Percentiles rank a stretch among this genome's conserved stretches.
These are phyloP conservation scores for Myotis vivesi DNA, from an alignment of 2,797 vertebrate species.

Conservation along the genomic window DNA sequence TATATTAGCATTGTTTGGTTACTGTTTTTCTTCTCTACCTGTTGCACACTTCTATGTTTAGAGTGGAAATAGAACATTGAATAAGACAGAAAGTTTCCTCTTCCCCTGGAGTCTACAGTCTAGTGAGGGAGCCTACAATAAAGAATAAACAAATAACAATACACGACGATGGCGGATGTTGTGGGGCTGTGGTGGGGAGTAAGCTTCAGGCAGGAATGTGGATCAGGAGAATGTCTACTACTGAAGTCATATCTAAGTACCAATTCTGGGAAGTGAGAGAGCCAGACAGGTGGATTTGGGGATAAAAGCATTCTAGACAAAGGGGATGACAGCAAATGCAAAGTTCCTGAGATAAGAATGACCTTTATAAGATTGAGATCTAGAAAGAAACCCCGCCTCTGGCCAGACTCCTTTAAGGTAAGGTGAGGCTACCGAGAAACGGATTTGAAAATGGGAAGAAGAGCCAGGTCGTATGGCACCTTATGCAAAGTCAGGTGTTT, in stretches of 20 bases:
- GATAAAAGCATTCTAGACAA: neutral
- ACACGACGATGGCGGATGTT: neutral
- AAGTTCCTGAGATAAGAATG: neutral
- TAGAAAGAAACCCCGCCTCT: neutral
- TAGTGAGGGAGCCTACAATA: neutral
- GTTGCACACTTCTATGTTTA: neutral
- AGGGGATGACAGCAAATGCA: neutral
- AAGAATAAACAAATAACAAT: neutral
- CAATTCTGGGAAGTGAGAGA: neutral
- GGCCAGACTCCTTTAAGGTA: neutral
- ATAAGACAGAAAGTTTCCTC: neutral
- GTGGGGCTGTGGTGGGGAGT: too few relatives aligned
- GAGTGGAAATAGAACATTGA: neutral
- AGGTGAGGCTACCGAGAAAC: neutral
- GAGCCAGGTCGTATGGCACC: neutral
- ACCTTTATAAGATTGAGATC: neutral
- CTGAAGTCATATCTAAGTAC: neutral
- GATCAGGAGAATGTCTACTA: neutral
- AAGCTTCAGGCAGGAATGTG: neutral
- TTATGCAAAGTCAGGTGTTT: neutral
- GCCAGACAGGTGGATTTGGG: neutral
- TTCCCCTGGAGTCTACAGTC: neutral
- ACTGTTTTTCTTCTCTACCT: neutral
- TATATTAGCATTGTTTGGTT: neutral
- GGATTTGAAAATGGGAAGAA: neutral